These are phyloP conservation scores for Chascanopsetta lugubris DNA, from an alignment of 2,113 vertebrate species.

Conservation along the genomic window DNA sequence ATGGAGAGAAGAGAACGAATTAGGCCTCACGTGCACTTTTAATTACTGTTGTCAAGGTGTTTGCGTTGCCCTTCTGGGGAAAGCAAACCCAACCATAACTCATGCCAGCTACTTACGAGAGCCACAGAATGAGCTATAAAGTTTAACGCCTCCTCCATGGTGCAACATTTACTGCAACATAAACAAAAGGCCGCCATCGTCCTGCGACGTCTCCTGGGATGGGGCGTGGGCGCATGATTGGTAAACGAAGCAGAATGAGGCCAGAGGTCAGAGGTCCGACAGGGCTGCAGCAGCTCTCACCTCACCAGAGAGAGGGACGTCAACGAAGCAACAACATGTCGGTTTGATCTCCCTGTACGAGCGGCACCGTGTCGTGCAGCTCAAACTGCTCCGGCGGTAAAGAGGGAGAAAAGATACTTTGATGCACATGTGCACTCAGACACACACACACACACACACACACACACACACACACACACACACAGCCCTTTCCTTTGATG, in stretches of 20 bases:
- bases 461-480: conserved; percentile 27
- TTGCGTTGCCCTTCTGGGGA: conserved; percentile 69
- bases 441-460: conserved; percentile 23
- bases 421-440: conserved; percentile 25
- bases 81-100: conserved; percentile 61
- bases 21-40: conserved; percentile 66
- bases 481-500: conserved; percentile 39
- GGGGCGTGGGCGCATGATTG: conserved; percentile 25
- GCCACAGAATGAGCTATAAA: conserved; percentile 45
- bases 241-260: conserved; percentile 63
- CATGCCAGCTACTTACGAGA: conserved; percentile 43
- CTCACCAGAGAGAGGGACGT: conserved; percentile 49
- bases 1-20: conserved; percentile 62
- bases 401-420: conserved; percentile 22
- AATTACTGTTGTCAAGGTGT: conserved; percentile 76
- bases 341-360: conserved; percentile 55
- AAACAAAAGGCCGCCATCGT: conserved; percentile 53
- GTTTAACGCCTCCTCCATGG: conserved; percentile 44
- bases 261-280: conserved; percentile 51
- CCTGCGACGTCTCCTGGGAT: conserved; percentile 26
- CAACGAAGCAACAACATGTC: conserved; percentile 66
- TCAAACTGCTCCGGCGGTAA: conserved; percentile 30
- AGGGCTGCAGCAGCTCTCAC: conserved; percentile 49
- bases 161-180: conserved; percentile 59
- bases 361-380: conserved; percentile 16